Base-by-base conservation (phyloP, 2,113 vertebrate genomes). In the Dasyornis broadbenti region DNA sequence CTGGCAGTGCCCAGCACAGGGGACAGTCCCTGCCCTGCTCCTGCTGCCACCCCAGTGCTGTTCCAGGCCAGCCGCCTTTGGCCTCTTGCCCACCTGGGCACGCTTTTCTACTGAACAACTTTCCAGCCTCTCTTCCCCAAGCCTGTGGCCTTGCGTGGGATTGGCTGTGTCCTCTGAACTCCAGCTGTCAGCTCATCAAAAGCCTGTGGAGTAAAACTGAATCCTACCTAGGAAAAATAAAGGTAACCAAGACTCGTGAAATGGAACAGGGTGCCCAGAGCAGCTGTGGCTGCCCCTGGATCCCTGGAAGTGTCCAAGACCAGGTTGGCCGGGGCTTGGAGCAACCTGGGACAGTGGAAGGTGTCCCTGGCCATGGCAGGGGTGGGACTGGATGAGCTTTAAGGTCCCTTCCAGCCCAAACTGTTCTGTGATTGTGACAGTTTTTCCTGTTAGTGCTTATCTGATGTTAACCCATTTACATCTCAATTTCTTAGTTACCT, bases 291-390 rank as follows among this genome's bases (percentile, higher is more conserved):
- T 79, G n/a, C 30, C 0, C 56, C 64, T 47, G 54, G 42, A 70
- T 26, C 20, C 35, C 35, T 56, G 17, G 24, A 0, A 56, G 35
- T 64, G 35, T 0, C 35, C 66, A 35, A 31, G 35, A 42, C 50
- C 49, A 37, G 57, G 31, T 0, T 71, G 57, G 56, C 35, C 0
- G 0, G 54, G 39, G 28, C 28, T 61, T 39, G 56, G 65, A 79
- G 49, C 66, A 56, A 0, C 4, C 42, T 80, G 42, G 57, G 42
- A 8, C 0, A 13, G 18, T 33, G 76, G 31, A 0, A 57, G 50
- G 6, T 57, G 59, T 65, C 86, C 44, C 76, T 50, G 76, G 15
- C 33, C 11, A 9, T 27, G 50, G 35, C 42, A 57, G 21, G 11
- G 31, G 6, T 54, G 57, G 11, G 0, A 15, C 11, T 8, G 10